Evolutionary conservation across 92 coral and sea anemone species (phyloP).

Genomic region (Zoanthus sansibaricus): DNA sequence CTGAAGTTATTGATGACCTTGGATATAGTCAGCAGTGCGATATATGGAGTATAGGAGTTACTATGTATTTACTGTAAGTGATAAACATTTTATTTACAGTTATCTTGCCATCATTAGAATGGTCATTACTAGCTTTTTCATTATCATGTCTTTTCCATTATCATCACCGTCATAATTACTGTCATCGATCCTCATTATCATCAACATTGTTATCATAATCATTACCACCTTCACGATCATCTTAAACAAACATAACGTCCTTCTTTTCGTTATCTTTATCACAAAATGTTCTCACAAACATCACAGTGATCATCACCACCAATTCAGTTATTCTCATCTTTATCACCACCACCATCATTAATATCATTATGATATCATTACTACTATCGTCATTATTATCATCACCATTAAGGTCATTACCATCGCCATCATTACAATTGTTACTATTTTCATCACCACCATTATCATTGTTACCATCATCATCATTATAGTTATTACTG

Average conservation of each 20-base stretch:
- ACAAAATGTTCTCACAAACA: no score
- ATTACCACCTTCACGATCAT: background rate
- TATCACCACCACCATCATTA: no score
- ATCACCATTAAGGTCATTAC: no score
- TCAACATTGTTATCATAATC: background rate
- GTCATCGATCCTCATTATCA: background rate
- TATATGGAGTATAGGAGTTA: constrained; percentile 99
- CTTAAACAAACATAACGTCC: no score
- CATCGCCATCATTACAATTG: background rate
- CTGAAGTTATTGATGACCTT: constrained; percentile 98
- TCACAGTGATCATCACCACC: no score
- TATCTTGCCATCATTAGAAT: background rate
- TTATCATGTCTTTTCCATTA: background rate
- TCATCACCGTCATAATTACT: background rate
- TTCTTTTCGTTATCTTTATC: no score
- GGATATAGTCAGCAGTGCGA: constrained; percentile 99
- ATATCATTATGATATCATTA: background rate
- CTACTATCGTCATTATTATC: background rate
- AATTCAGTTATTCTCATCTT: no score
- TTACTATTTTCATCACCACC: no score
- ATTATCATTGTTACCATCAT: background rate
- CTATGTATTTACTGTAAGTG: constrained; percentile 95
- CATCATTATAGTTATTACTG: no score
- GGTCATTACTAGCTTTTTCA: background rate
- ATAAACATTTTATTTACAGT: background rate